A percentile compares a stretch with the other conserved stretches of the same genome.
Conservation (phyloP, 2,888 invertebrate genomes). For the Metalampra italica region DNA sequence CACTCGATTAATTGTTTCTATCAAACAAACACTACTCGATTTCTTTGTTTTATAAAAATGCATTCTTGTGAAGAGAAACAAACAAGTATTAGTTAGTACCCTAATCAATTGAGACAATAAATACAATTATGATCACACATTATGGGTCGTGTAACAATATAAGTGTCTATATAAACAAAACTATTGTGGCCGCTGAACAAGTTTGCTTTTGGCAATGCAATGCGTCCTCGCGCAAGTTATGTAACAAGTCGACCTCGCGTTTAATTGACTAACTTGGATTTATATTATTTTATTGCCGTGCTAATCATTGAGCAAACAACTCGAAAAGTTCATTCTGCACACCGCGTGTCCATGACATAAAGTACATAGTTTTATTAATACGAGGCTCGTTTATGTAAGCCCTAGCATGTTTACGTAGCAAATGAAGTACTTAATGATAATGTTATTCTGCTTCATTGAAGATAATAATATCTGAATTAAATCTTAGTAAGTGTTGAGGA, state of each 20-base stretch:
- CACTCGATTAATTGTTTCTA: slow-evolving; percentile 74
- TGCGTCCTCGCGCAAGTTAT: slow-evolving; percentile 46
- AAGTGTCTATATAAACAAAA: slow-evolving; percentile 8
- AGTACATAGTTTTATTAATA: slow-evolving; percentile 4
- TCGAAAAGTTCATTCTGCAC: slow-evolving; percentile 6
- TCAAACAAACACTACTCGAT: slow-evolving; percentile 53
- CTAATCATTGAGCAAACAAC: slow-evolving; percentile 34
- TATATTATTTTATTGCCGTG: slow-evolving; percentile 33
- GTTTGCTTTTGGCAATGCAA: slow-evolving; percentile 51
- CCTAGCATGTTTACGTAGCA: background rate
- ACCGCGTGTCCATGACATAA: slow-evolving; percentile 7
- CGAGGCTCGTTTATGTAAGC: background rate
- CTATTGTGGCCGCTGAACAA: slow-evolving; percentile 30
- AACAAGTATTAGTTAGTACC: slow-evolving; percentile 4
- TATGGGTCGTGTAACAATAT: slow-evolving; percentile 28
- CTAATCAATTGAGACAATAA: slow-evolving; percentile 17
- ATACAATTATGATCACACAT: slow-evolving; percentile 12
- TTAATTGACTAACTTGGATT: slow-evolving; percentile 39
- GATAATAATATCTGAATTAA: no score
- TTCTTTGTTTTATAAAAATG: slow-evolving; percentile 54
- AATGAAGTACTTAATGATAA: no score
- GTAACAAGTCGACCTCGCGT: slow-evolving; percentile 55
- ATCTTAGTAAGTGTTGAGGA: no score
- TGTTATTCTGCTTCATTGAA: no score
- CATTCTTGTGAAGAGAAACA: slow-evolving; percentile 13